Percentiles rank a stretch among this genome's conserved stretches.
Conservation (phyloP, 1,140 invertebrate species). For the fruit fly (Drosophila melanogaster) region DNA sequence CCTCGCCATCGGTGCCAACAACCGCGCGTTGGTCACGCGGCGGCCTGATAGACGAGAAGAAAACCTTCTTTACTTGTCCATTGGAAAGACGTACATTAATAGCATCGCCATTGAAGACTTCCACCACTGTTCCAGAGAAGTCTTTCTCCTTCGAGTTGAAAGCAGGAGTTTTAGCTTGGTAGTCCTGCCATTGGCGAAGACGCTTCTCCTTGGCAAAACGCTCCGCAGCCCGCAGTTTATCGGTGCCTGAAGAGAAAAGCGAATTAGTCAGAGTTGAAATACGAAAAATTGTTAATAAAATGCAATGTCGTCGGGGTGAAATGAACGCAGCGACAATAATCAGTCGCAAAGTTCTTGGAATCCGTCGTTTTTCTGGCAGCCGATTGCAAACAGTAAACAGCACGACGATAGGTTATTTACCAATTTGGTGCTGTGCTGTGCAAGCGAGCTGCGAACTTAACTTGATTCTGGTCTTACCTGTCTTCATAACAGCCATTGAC, state of each 20-base stretch:
- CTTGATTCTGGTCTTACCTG: constrained; percentile 84
- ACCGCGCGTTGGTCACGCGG: constrained; percentile 89
- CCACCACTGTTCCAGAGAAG: constrained; percentile 94
- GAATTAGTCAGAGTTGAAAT: background rate
- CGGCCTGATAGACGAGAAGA: constrained; percentile 97
- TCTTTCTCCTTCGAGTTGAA: constrained; percentile 92
- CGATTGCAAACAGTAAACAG: constrained; percentile 19
- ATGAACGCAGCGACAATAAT: constrained; percentile 63
- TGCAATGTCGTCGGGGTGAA: constrained; percentile 81
- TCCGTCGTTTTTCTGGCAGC: constrained; percentile 78
- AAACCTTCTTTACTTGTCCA: constrained; percentile 95
- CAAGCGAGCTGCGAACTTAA: constrained; percentile 40
- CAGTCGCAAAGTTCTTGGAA: constrained; percentile 73
- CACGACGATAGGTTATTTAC: constrained; percentile 49
- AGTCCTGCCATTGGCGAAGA: constrained; percentile 95
- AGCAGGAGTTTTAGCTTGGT: constrained; percentile 87
- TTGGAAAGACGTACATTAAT: constrained; percentile 93
- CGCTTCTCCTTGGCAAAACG: constrained; percentile 94
- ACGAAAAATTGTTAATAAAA: too few species aligned
- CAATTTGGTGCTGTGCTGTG: constrained; percentile 41
- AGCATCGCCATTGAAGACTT: constrained; percentile 97
- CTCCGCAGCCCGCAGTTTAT: constrained; percentile 94
- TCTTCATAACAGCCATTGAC: constrained; percentile 95
- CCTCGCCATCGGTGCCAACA: constrained; percentile 84
- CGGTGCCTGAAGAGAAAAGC: constrained; percentile 87